Base-by-base conservation (phyloP, 2,888 invertebrate species). In the Altica lythri region DNA sequence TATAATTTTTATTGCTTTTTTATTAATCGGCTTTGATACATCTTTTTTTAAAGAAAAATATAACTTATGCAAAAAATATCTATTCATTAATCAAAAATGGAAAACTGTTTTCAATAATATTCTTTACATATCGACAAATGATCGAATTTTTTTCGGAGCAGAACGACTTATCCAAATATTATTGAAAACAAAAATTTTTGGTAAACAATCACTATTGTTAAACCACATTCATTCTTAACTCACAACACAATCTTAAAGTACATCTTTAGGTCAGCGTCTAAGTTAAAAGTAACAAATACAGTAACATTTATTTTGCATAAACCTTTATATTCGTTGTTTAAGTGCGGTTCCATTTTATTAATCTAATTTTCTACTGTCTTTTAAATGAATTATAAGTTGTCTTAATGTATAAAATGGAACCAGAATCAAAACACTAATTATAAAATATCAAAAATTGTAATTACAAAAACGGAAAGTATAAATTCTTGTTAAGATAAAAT, bases 1-100 rank as follows among this genome's bases (percentile, higher is more conserved):
- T 14, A 6, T 18, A 25, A 34, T 51, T 37, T 52, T 53, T 48
- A 42, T 48, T 38, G 27, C 42, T 29, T 55, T 55, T 52, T 47
- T 46, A 55, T 55, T 55, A 19, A 51, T 55, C 46, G 45, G 37
- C 43, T 55, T 55, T 47, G 22, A 55, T 55, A 55, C 51, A 47
- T 47, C 49, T 49, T 49, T 57, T 65, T 67, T 55, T 65, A 64
- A 67, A 66, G 66, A 67, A 67, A 66, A 67, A 67, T 67, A 67
- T 62, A 66, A 67, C 65, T 63, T 66, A 66, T 66, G 62, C 65
- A 66, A 67, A 67, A 67, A 67, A 66, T 67, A 67, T 67, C 62
- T 64, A 62, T 67, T 61, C 56, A 57, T 57, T 64, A 62, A 61
- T 63, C 61, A 60, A 59, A 64, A 67, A 63, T 65, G 64, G 62